These are phyloP conservation scores for Dendrocincla tyrannina DNA, from an alignment of 2,797 vertebrate genomes.

Conservation along the genomic window DNA sequence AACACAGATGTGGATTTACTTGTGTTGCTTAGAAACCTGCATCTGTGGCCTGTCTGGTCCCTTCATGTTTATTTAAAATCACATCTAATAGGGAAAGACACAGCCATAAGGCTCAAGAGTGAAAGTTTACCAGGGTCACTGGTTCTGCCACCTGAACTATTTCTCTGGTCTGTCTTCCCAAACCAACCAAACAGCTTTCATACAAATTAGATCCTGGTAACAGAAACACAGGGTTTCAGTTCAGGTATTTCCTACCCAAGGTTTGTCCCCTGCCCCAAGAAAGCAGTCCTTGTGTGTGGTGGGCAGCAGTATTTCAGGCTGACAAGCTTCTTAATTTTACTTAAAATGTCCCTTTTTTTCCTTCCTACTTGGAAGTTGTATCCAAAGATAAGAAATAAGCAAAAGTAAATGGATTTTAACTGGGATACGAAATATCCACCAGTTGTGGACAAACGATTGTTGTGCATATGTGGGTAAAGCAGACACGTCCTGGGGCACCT, in stretches of 20 bases:
- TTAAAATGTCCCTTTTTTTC: neutral
- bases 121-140: conserved; percentile 50
- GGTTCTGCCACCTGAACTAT: conserved; percentile 36
- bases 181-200: neutral
- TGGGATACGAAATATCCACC: neutral
- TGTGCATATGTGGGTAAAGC: neutral
- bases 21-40: conserved; percentile 51
- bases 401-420: neutral
- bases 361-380: neutral
- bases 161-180: neutral
- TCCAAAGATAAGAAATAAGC: neutral
- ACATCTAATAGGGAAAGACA: conserved; percentile 48
- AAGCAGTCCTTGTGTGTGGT: neutral
- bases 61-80: conserved; percentile 69
- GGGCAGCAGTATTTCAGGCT: neutral
- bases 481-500: accelerated
- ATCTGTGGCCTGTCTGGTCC: conserved; percentile 35
- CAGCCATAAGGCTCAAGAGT: conserved; percentile 35
- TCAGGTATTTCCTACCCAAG: neutral
- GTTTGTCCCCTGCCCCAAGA: neutral
- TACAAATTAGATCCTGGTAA: neutral
- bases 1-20: neutral
- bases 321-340: neutral
- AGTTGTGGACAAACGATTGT: neutral
- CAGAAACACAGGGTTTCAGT: neutral